These are phyloP conservation scores for Stratiomys singularior DNA, from an alignment of 2,888 invertebrate species.

Conservation along the genomic window DNA sequence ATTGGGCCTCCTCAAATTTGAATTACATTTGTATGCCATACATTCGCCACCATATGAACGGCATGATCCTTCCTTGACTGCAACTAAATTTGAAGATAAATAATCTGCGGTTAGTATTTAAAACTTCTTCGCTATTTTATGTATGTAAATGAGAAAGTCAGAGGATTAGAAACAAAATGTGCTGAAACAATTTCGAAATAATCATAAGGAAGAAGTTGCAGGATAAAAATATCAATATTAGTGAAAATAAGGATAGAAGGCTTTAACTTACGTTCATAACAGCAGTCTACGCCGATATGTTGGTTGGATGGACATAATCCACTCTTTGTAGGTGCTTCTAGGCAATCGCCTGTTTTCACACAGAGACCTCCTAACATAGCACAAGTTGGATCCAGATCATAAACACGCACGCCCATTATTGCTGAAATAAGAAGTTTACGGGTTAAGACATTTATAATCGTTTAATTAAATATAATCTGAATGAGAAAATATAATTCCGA, in stretches of 20 bases:
- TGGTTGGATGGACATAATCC: conserved; percentile 61
- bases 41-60: conserved; percentile 60
- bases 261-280: conserved; percentile 61
- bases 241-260: no score
- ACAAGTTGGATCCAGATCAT: conserved; percentile 60
- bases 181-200: no score
- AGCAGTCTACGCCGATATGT: conserved; percentile 62
- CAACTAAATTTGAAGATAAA: conserved; percentile 55
- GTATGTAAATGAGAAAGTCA: background rate
- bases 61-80: conserved; percentile 62
- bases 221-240: no score
- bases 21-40: conserved; percentile 57
- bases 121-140: background rate
- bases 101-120: background rate
- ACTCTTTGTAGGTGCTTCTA: conserved; percentile 58
- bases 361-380: conserved; percentile 62
- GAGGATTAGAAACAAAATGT: background rate
- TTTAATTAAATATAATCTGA: no score
- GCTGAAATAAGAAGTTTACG: conserved; percentile 55
- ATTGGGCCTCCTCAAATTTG: conserved; percentile 58
- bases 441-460: no score
- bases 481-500: no score
- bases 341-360: conserved; percentile 60
- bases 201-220: no score
- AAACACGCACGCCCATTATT: conserved; percentile 61